Evolutionary conservation across 92 coral and sea anemone species (phyloP).

Genomic region (Zoanthus sociatus): DNA sequence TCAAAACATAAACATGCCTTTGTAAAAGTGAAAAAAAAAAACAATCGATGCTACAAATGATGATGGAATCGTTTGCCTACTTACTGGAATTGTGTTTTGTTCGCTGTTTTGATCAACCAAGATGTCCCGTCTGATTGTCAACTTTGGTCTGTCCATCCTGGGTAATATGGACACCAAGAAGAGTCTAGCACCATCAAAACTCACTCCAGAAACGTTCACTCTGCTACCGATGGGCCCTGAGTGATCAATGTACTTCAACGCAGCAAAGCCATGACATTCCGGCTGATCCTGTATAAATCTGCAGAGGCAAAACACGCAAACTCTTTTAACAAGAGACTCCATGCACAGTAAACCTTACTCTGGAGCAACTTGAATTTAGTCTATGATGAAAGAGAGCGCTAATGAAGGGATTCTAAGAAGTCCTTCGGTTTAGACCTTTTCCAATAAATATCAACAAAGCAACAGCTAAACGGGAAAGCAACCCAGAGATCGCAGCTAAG

Average conservation of each 20-base stretch:
- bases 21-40: background rate
- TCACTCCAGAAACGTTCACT: conserved; percentile 26
- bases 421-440: too few species aligned
- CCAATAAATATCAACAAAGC: too few species aligned
- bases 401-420: too few species aligned
- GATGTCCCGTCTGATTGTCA: conserved; percentile 13
- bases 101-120: conserved; percentile 13
- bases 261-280: conserved; percentile 28
- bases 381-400: too few species aligned
- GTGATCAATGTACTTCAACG: conserved; percentile 19
- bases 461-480: too few species aligned
- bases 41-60: background rate
- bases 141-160: background rate
- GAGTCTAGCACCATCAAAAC: background rate
- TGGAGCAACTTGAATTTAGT: too few species aligned
- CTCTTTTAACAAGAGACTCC: too few species aligned
- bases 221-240: background rate
- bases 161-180: conserved; percentile 6
- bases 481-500: too few species aligned
- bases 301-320: background rate
- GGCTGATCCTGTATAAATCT: conserved; percentile 27
- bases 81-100: conserved; percentile 3
- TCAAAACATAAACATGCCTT: too few species aligned
- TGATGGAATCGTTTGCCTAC: background rate
- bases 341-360: too few species aligned